Percentiles rank a stretch among this genome's conserved stretches.
Evolutionary conservation across 2,113 vertebrate genomes (phyloP).

Genomic region (western clawed frog (Xenopus tropicalis)): UCB_Xtro_10.0 CM004445.2:47383001-47383500

Average conservation of each 20-base stretch:
- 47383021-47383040: conserved; percentile 3
- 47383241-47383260: conserved; percentile 1
- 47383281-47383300: conserved; percentile 25
- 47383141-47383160: background rate
- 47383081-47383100: background rate
- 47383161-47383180: conserved; percentile 12
- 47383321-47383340: background rate
- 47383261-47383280: conserved; percentile 14
- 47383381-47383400: background rate
- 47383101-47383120: background rate
- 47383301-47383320: conserved; percentile 1
- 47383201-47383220: background rate
- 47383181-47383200: background rate
- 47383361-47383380: background rate
- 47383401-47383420: too few relatives aligned
- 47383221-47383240: background rate
- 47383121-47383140: background rate
- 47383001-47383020: conserved; percentile 37
- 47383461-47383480: too few relatives aligned
- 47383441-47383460: too few relatives aligned
- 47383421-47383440: too few relatives aligned
- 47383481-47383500: too few relatives aligned
- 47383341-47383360: background rate
- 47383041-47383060: background rate
- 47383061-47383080: too few relatives aligned